Evolutionary conservation across 2,113 vertebrate species (phyloP), one percentile per base, ranked within the genome.

Genomic region (Chionis minor): DNA sequence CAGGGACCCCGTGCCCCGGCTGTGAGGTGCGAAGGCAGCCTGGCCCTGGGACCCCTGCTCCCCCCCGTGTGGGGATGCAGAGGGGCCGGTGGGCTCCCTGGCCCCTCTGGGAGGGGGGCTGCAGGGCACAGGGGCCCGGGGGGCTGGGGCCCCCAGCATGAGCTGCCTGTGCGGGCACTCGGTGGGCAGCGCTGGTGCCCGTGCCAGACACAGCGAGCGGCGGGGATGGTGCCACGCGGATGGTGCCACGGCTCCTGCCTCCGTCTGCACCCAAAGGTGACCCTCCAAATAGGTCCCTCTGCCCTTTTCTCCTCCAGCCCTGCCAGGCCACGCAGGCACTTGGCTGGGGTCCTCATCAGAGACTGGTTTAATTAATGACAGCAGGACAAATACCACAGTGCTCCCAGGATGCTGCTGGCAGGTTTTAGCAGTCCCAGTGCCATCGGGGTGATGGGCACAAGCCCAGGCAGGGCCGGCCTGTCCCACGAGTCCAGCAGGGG

Each of bases 1-100:
- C 0, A 1, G 44, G 55, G 69, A 69, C 35, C 27, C 28, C 0
- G 0, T 22, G 51, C 32, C 28, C 52, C 0, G 2, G 26, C 55
- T 42, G 24, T 5, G 67, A 11, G 8, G 58, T 13, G 13, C 1
- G 0, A 40, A 78, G 77, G 88, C 95, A 54, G 90, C 23, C 81
- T 51, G 10, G 70, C 38, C 77, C 78, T 28, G 8, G 40, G 61
- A 30, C 8, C 74, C 85, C 79, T 8, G 73, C 51, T 38, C 38
- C 38, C 38, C 38, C 38, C 38, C 9, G 38, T 61, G 32, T 12
- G 44, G 65, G 78, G 75, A 26, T 88, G 33, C 19, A 12, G 20
- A 33, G 86, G 54, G 19, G 86, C 70, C 44, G 45, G 55, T 40
- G 61, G 61, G 24, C 24, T 27, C 16, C 33, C 22, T 24, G 35